phyloP scores from a whole-genome alignment of 2,888 invertebrate species.

The Anticlea derivata region DNA sequence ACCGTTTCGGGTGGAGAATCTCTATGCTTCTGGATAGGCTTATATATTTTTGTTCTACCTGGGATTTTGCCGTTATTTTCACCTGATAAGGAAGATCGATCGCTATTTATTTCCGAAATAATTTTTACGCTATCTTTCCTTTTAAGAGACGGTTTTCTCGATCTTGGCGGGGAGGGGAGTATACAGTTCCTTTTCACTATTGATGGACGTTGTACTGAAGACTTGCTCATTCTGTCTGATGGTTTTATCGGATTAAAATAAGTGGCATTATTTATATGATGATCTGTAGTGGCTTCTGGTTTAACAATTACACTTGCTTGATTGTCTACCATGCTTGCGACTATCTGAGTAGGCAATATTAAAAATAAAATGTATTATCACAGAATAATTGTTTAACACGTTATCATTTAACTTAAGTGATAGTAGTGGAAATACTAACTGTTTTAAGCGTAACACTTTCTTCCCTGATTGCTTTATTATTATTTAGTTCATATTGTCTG shows the following conservation, averaged over 20 bases:
- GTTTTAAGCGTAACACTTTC: conserved; percentile 15
- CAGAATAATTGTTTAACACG: too few relatives aligned
- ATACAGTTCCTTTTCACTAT: conserved; percentile 15
- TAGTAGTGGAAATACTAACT: neutral
- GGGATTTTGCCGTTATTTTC: conserved; percentile 6
- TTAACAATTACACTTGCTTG: conserved; percentile 24
- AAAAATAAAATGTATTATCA: neutral
- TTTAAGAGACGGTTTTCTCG: conserved; percentile 27
- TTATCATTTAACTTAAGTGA: too few relatives aligned
- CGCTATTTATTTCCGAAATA: conserved; percentile 12
- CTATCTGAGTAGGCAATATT: conserved; percentile 19
- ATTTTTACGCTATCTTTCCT: conserved; percentile 25
- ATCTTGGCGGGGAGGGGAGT: conserved; percentile 2
- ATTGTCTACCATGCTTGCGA: conserved; percentile 20
- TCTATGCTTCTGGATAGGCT: conserved; percentile 1
- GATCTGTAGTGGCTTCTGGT: conserved; percentile 6
- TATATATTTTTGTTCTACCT: conserved; percentile 17
- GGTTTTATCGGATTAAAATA: conserved; percentile 8
- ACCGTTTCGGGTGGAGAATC: conserved; percentile 10
- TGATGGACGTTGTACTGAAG: conserved; percentile 18
- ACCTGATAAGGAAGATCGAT: neutral
- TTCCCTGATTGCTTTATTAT: conserved; percentile 1
- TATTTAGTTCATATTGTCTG: neutral
- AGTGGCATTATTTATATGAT: neutral
- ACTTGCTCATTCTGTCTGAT: conserved; percentile 13